These are phyloP conservation scores for Heliocidaris tuberculata DNA, from an alignment of 35 echinoderm and acorn worm species.

Conservation along the genomic window DNA sequence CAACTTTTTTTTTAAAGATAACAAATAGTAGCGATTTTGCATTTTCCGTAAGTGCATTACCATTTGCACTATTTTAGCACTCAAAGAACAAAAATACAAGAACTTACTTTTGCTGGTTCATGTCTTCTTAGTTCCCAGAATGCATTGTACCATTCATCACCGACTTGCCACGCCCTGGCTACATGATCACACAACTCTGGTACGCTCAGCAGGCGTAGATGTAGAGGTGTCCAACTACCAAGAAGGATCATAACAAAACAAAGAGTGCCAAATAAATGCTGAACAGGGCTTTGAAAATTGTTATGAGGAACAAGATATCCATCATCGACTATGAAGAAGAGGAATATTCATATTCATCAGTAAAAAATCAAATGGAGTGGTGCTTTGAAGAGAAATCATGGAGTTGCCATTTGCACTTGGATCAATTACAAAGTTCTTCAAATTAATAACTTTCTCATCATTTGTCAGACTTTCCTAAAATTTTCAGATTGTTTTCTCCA, in stretches of 20 bases:
- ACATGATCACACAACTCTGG: constrained; percentile 86
- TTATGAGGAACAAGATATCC: neutral
- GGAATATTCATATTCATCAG: no score
- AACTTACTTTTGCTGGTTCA: constrained; percentile 79
- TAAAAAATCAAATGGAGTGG: no score
- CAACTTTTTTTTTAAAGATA: no score
- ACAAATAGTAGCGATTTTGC: no score
- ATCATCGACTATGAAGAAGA: neutral
- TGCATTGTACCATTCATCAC: constrained; percentile 51
- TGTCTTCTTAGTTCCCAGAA: constrained; percentile 76
- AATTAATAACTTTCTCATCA: no score
- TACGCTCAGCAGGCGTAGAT: constrained; percentile 78
- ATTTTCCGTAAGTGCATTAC: no score
- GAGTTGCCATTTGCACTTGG: no score
- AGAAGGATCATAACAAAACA: constrained; percentile 22
- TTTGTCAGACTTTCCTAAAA: no score
- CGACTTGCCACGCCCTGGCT: constrained; percentile 67
- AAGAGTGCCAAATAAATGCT: neutral
- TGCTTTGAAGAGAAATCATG: no score
- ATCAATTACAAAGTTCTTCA: no score
- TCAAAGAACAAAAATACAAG: neutral
- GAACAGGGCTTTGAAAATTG: constrained; percentile 6
- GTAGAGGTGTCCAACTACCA: constrained; percentile 83
- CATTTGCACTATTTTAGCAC: no score
- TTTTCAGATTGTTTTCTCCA: no score